These are phyloP conservation scores for Pseudomyrmex sp. DNA, from an alignment of 1,140 invertebrate species.

Conservation along the genomic window DNA sequence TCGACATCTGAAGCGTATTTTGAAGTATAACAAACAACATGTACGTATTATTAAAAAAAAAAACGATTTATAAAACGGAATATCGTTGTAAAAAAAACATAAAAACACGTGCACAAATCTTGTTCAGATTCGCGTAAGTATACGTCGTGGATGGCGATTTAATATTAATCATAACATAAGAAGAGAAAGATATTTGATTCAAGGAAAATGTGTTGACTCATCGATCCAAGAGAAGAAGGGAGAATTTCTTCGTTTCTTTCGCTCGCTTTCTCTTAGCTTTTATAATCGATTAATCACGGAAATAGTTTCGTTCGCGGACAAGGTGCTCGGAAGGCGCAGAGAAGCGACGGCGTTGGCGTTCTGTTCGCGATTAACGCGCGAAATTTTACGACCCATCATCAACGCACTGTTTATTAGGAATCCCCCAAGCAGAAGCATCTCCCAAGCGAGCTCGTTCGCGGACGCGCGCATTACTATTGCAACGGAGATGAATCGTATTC, in stretches of 20 bases:
- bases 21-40: too few relatives aligned
- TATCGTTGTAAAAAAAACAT: too few relatives aligned
- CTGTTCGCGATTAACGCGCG: constrained; percentile 62
- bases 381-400: constrained; percentile 60
- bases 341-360: constrained; percentile 51
- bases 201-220: constrained; percentile 13
- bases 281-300: constrained; percentile 36
- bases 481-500: constrained; percentile 75
- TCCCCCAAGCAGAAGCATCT: constrained; percentile 69
- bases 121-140: too few relatives aligned
- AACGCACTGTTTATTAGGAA: constrained; percentile 70
- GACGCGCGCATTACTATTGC: constrained; percentile 71
- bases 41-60: too few relatives aligned
- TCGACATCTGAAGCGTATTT: too few relatives aligned
- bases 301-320: not conserved
- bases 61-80: too few relatives aligned
- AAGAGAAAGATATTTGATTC: not conserved
- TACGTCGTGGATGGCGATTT: too few relatives aligned
- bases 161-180: not conserved
- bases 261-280: constrained; percentile 41
- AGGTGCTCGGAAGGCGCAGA: too few relatives aligned
- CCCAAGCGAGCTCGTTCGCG: constrained; percentile 36
- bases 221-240: not conserved
- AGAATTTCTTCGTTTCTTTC: constrained; percentile 33
- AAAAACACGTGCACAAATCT: too few relatives aligned